Conservation (phyloP, 2,113 vertebrate genomes). For the Hiodon tergisus region DNA sequence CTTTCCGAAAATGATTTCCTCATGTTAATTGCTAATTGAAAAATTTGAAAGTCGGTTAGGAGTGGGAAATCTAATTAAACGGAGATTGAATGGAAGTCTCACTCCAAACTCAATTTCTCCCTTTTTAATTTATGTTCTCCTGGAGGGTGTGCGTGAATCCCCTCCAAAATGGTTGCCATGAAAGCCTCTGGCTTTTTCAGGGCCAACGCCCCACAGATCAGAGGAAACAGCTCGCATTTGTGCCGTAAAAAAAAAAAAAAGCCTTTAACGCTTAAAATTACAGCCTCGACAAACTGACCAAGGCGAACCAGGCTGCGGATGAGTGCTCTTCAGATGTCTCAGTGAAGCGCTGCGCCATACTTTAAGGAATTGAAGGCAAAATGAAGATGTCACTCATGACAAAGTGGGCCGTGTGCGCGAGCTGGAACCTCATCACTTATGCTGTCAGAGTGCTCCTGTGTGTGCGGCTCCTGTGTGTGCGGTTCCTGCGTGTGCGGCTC, state of each 20-base stretch:
- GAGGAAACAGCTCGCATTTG: neutral
- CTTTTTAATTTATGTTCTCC: conserved; percentile 53
- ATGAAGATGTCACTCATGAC: conserved; percentile 64
- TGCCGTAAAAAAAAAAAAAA: neutral
- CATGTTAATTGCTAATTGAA: conserved; percentile 97
- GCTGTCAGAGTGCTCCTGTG: conserved; percentile 42
- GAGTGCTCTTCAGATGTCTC: conserved; percentile 40
- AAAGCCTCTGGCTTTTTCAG: conserved; percentile 54
- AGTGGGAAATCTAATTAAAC: conserved; percentile 92
- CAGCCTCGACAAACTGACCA: conserved; percentile 9
- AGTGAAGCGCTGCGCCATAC: conserved; percentile 41
- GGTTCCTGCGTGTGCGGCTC: conserved; percentile 17
- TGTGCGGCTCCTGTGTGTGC: conserved; percentile 30
- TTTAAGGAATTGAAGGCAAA: conserved; percentile 46
- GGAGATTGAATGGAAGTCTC: conserved; percentile 84
- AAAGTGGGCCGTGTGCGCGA: conserved; percentile 44
- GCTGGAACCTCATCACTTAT: conserved; percentile 47
- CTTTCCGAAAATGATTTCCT: conserved; percentile 72
- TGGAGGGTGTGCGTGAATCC: conserved; percentile 39
- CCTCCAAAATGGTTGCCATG: conserved; percentile 36
- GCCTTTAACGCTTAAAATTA: neutral
- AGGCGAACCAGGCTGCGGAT: conserved; percentile 19
- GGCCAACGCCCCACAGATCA: conserved; percentile 39
- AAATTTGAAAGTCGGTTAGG: conserved; percentile 96
- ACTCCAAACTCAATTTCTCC: conserved; percentile 69